phyloP scores from a whole-genome alignment of 2,888 invertebrate genomes.

The Scaptodrosophila latifasciaeformis region DNA sequence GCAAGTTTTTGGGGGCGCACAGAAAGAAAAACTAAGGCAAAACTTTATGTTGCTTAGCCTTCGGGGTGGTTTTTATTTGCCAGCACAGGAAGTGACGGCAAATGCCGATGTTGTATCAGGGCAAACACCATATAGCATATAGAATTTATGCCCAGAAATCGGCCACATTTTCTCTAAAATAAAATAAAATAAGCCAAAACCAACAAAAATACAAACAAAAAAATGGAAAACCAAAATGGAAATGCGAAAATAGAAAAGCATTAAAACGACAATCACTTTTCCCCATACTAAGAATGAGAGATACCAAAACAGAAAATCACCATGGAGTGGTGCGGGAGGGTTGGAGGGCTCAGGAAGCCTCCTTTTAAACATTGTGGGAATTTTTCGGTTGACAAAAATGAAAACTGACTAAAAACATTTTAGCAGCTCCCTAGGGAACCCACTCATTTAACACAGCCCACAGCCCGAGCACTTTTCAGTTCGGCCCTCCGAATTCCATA shows the following conservation, averaged over 20 bases:
- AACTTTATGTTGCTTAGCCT: slow-evolving; percentile 36
- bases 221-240: slow-evolving; percentile 31
- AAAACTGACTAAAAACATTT: too few species aligned
- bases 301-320: slow-evolving; percentile 11
- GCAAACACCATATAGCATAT: too few species aligned
- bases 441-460: slow-evolving; percentile 12
- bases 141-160: background rate
- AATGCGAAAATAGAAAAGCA: slow-evolving; percentile 68
- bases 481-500: slow-evolving; percentile 17
- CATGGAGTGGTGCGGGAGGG: background rate
- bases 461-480: slow-evolving; percentile 2
- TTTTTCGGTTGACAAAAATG: slow-evolving; percentile 20
- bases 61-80: slow-evolving; percentile 51
- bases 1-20: slow-evolving; percentile 6
- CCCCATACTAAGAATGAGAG: slow-evolving; percentile 24
- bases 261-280: slow-evolving; percentile 69
- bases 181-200: slow-evolving; percentile 19
- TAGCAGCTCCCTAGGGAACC: slow-evolving; percentile 32
- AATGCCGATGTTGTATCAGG: slow-evolving; percentile 63
- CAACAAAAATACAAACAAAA: slow-evolving; percentile 7
- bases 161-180: background rate
- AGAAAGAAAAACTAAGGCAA: slow-evolving; percentile 34
- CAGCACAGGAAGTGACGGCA: slow-evolving; percentile 62
- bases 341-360: background rate
- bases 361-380: slow-evolving; percentile 45